These are phyloP conservation scores for Taurulus bubalis DNA, from an alignment of 2,113 vertebrate species.

Conservation along the genomic window DNA sequence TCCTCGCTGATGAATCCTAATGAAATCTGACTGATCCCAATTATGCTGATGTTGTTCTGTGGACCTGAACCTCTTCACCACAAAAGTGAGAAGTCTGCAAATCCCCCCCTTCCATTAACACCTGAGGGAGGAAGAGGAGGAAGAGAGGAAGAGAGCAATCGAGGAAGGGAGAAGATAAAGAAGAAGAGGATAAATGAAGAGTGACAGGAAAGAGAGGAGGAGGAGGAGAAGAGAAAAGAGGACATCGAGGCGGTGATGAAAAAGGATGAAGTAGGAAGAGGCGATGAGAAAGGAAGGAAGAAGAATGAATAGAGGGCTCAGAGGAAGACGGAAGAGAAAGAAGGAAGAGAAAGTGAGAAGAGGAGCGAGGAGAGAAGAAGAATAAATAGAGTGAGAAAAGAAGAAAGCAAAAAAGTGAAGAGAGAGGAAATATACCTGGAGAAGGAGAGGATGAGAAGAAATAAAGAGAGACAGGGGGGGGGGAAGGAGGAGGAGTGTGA, in stretches of 20 bases:
- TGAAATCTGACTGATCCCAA: constrained; percentile 72
- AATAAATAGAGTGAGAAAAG: no score
- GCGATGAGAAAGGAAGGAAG: not conserved
- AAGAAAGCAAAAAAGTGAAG: no score
- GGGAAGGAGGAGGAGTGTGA: no score
- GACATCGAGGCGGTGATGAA: not conserved
- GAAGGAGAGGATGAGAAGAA: no score
- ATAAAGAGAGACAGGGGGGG: no score
- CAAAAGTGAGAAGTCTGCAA: constrained; percentile 70
- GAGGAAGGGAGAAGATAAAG: no score
- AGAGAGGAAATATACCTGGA: no score
- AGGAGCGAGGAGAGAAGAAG: no score
- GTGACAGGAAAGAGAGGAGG: not conserved
- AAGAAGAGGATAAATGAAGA: not conserved
- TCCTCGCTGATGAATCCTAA: constrained; percentile 73
- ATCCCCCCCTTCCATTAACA: constrained; percentile 56
- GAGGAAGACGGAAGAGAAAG: not conserved
- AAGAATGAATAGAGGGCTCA: no score
- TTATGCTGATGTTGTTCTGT: constrained; percentile 77
- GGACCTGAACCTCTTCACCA: constrained; percentile 67
- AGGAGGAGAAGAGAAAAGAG: not conserved
- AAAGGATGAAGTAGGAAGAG: not conserved
- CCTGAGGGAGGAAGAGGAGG: constrained; percentile 35
- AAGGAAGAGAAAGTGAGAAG: no score
- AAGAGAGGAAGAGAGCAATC: no score